Conservation (phyloP, 2,797 vertebrate genomes). For the Echiichthys vipera region DNA sequence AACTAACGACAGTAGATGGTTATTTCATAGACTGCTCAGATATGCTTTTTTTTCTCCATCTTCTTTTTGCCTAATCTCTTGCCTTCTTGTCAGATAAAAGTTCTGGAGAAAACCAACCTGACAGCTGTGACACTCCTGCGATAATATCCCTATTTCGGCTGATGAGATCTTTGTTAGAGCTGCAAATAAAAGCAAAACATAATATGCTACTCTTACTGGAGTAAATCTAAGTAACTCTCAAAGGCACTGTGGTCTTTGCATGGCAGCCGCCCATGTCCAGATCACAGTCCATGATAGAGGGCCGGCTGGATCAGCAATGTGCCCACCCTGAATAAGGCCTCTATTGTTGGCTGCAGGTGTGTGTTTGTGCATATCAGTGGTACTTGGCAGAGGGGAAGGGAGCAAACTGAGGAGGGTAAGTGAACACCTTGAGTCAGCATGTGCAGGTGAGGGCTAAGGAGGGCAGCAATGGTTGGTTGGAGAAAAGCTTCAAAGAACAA, state of each 20-base stretch:
- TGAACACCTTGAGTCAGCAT: conserved; percentile 76
- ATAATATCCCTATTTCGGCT: conserved; percentile 39
- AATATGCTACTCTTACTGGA: conserved; percentile 11
- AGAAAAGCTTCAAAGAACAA: conserved; percentile 23
- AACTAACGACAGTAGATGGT: conserved; percentile 65
- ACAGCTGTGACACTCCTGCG: conserved; percentile 19
- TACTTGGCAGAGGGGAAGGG: conserved; percentile 70
- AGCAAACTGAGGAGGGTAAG: conserved; percentile 71
- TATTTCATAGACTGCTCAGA: conserved; percentile 45
- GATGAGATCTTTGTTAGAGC: conserved; percentile 53
- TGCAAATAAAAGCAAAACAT: conserved; percentile 29
- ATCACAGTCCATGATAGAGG: conserved; percentile 60
- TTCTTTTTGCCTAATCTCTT: conserved; percentile 1
- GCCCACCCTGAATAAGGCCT: conserved; percentile 76
- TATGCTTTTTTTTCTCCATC: too few species aligned
- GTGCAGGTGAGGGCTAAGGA: conserved; percentile 75
- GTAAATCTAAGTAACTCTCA: conserved; percentile 51
- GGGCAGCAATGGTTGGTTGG: conserved; percentile 43
- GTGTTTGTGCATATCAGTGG: conserved; percentile 74
- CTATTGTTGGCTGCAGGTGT: conserved; percentile 82
- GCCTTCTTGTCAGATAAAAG: background rate
- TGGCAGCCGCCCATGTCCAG: conserved; percentile 59
- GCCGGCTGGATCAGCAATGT: conserved; percentile 58
- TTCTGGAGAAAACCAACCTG: conserved; percentile 11
- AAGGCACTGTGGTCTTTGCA: conserved; percentile 50